Conservation (phyloP, 35 echinoderm and acorn worm species). For the Heliocidaris erythrogramma region DNA sequence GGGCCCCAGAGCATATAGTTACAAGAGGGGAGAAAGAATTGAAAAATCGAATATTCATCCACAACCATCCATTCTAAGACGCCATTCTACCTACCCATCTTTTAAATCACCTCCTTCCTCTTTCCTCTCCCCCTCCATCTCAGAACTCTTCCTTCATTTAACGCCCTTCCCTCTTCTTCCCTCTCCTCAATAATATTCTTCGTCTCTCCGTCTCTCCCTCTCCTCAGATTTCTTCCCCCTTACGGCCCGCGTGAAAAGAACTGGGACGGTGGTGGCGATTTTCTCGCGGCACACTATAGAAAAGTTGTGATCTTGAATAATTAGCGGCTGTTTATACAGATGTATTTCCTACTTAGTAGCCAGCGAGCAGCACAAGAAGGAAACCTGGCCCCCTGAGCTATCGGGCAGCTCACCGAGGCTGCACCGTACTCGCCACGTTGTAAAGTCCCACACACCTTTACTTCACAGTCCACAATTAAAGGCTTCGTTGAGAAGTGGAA, state of each 20-base stretch:
- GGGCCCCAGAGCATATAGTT: constrained; percentile 13
- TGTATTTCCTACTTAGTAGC: constrained; percentile 48
- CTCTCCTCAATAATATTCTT: background rate
- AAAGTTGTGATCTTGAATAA: constrained; percentile 50
- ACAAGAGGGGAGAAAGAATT: constrained; percentile 2
- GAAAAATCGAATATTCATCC: constrained; percentile 34
- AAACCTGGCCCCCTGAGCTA: constrained; percentile 33
- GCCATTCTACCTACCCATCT: constrained; percentile 29
- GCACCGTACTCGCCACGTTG: constrained; percentile 13
- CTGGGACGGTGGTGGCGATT: constrained; percentile 26
- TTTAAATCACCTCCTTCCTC: background rate
- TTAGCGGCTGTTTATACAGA: constrained; percentile 55
- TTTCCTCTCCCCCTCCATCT: constrained; percentile 8
- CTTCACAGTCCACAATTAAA: background rate
- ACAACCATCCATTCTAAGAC: constrained; percentile 27
- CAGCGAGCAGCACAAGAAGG: background rate
- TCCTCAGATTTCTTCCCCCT: constrained; percentile 28
- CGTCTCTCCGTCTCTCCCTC: background rate
- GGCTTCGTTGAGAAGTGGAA: background rate
- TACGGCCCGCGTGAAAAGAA: constrained; percentile 1
- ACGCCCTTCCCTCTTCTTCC: constrained; percentile 16
- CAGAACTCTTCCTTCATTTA: background rate
- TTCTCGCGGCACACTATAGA: constrained; percentile 48
- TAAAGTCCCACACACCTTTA: constrained; percentile 47
- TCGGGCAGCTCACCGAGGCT: constrained; percentile 16